Evolutionary conservation across 2,888 invertebrate species (phyloP).

Genomic region (Eustalomyia histrio): DNA sequence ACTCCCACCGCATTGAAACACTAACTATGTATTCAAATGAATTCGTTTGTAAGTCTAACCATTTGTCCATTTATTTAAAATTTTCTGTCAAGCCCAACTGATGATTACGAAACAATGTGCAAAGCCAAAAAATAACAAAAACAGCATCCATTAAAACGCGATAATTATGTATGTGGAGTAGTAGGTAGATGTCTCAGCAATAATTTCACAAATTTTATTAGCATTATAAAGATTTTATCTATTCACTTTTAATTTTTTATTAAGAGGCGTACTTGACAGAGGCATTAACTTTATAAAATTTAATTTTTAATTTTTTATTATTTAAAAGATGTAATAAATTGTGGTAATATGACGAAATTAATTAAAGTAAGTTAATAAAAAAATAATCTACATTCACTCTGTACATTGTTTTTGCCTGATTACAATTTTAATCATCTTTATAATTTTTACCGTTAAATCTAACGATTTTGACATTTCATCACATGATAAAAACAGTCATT

Average conservation of each 20-base stretch:
- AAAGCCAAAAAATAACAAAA: not conserved
- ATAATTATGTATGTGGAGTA: not conserved
- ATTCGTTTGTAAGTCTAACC: not conserved
- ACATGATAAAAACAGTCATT: too few relatives aligned
- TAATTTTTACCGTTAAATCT: too few relatives aligned
- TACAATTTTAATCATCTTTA: too few relatives aligned
- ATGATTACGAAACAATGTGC: not conserved
- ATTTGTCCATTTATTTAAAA: not conserved
- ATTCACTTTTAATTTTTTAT: not conserved
- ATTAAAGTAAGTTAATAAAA: not conserved
- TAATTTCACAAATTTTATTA: not conserved
- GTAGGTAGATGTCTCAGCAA: not conserved
- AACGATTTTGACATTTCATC: too few relatives aligned
- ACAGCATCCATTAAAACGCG: constrained; percentile 3
- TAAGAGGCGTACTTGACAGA: not conserved
- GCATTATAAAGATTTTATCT: not conserved
- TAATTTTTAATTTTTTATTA: too few relatives aligned
- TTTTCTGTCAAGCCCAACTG: not conserved
- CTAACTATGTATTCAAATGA: not conserved
- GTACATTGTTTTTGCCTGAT: too few relatives aligned
- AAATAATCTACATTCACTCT: too few relatives aligned
- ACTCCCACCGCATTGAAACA: not conserved
- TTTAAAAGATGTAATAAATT: not conserved
- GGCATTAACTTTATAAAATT: not conserved
- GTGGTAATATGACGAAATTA: not conserved